Conservation (phyloP, 2,797 vertebrate genomes). For the Darevskia nairensis region DNA sequence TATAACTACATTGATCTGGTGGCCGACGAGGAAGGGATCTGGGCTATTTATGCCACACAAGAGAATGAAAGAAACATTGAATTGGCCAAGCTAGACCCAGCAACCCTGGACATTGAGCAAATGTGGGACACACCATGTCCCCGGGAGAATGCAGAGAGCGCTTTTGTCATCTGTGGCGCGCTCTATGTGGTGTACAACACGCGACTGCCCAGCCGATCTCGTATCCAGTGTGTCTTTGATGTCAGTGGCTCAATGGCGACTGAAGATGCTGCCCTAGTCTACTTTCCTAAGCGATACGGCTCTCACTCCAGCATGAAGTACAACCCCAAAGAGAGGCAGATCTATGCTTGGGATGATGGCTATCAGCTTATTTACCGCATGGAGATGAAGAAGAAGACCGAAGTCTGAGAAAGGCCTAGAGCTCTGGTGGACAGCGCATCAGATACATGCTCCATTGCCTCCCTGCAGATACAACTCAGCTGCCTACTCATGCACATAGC, state of each 20-base stretch:
- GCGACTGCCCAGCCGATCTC: slow-evolving; percentile 88
- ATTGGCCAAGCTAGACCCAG: slow-evolving; percentile 92
- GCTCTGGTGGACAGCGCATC: background rate
- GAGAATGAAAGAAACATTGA: slow-evolving; percentile 90
- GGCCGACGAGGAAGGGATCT: slow-evolving; percentile 91
- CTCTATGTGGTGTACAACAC: slow-evolving; percentile 97
- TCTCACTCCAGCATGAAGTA: slow-evolving; percentile 94
- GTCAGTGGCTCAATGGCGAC: slow-evolving; percentile 87
- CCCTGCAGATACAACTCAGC: background rate
- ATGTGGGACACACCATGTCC: slow-evolving; percentile 97
- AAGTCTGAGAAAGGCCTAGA: slow-evolving; percentile 64
- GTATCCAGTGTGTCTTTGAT: slow-evolving; percentile 94
- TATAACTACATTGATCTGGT: slow-evolving; percentile 90
- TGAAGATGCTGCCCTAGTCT: slow-evolving; percentile 89
- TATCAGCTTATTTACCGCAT: slow-evolving; percentile 97
- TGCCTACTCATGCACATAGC: background rate
- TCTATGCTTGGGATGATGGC: slow-evolving; percentile 97
- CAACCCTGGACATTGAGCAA: slow-evolving; percentile 91
- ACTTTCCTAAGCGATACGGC: slow-evolving; percentile 93
- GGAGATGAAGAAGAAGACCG: slow-evolving; percentile 88
- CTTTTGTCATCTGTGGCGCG: slow-evolving; percentile 92
- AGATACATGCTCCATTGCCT: background rate
- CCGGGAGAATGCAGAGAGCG: slow-evolving; percentile 89
- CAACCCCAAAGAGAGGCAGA: slow-evolving; percentile 89
- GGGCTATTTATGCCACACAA: slow-evolving; percentile 89